Evolutionary conservation across 2,113 vertebrate species (phyloP), one percentile per base, ranked within the genome.

Genomic region (Ranitomeya imitator): DNA sequence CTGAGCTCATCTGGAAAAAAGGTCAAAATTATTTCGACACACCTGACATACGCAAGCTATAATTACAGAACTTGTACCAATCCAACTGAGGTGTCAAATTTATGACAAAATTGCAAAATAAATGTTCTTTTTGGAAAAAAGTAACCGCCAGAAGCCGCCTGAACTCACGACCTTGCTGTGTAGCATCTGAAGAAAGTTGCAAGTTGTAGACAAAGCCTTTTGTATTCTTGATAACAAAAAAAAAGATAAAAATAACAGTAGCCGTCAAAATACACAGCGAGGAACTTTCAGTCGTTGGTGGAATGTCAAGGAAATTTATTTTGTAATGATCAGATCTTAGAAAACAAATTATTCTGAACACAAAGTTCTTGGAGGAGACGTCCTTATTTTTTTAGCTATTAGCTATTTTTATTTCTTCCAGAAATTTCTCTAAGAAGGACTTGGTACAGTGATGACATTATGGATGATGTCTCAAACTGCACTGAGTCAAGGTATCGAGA

Each of bases 1-100:
- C 71, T 74, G 31, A 45, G 71, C 45, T 76, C 73, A 76, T 76
- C 73, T 76, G 73, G 73, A 76, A 76, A 51, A 51, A 51, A 5
- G 9, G 45, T 11, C 73, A 76, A 76, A 15, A 52, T 19, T 76
- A 1, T 52, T 21, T 76, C 45, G 5, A 21, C 31, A 74, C 37
- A 8, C 19, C 14, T 45, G 71, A 31, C 71, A 45, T 51, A 74
- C 31, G 37, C 2, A 31, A 45, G 15, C 6, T 45, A 74, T 12
- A 76, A 19, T 52, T 3, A 74, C 37, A 45, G 37, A 45, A 4
- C 14, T 51, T 45, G 8, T 26, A 51, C 1, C 8, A 37, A 37
- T 73, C 7, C 26, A 15, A 37, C 4, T 19, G 73, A 45, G 73
- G 31, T 21, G 45, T 10, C 10, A 51, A 51, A 9, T 51, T 19